A percentile compares a stretch with the other conserved stretches of the same genome.
phyloP scores from a whole-genome alignment of 2,113 vertebrate genomes.

The Hiodon alosoides region DNA sequence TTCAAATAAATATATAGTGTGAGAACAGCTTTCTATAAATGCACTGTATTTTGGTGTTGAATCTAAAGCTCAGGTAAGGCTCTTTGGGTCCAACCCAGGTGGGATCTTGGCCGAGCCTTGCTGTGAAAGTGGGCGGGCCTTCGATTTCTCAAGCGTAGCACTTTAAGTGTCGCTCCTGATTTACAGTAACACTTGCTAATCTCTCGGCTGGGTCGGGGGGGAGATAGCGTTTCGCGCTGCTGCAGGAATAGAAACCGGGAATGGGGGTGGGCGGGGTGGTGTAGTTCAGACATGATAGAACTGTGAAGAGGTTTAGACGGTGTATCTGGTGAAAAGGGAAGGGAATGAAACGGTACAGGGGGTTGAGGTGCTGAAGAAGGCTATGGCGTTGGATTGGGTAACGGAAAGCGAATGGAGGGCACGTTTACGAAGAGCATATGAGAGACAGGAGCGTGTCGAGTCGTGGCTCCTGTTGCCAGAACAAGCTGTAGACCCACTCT shows the following conservation, averaged over 20 bases:
- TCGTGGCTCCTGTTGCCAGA: no score
- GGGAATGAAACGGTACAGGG: not conserved
- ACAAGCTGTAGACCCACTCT: no score
- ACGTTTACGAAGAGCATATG: no score
- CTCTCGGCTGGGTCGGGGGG: not conserved
- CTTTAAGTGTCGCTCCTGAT: constrained; percentile 25
- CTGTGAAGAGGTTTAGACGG: not conserved
- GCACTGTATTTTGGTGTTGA: not conserved
- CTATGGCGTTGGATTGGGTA: not conserved
- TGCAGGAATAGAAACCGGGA: constrained; percentile 45
- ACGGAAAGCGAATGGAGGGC: no score
- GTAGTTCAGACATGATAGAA: not conserved
- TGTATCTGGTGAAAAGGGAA: not conserved
- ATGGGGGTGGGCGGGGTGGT: not conserved
- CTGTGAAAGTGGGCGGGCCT: not conserved
- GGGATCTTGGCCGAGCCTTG: not conserved
- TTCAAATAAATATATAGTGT: no score
- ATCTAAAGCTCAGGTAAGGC: not conserved
- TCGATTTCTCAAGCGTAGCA: constrained; percentile 5
- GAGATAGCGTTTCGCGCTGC: constrained; percentile 31
- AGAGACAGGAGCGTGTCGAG: no score
- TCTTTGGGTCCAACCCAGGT: not conserved
- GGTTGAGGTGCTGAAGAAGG: not conserved
- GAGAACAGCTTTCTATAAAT: not conserved
- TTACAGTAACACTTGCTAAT: constrained; percentile 39